Conservation (phyloP, 2,797 vertebrate genomes). For the Sibirionetta formosa region DNA sequence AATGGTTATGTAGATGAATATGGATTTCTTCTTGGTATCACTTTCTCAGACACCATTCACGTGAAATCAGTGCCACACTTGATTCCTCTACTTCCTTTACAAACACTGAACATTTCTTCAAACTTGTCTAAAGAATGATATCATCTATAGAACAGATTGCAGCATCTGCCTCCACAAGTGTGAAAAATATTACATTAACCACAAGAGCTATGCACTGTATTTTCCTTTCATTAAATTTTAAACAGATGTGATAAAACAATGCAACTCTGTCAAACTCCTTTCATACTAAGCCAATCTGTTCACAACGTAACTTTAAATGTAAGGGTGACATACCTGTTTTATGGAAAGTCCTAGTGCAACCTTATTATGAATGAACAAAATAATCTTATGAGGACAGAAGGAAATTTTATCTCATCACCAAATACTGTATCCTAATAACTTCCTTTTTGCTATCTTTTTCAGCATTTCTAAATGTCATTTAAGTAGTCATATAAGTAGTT, state of each 20-base stretch:
- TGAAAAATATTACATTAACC: background rate
- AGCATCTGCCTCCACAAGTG: background rate
- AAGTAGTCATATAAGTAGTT: background rate
- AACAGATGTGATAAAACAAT: constrained; percentile 42
- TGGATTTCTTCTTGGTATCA: background rate
- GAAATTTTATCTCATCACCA: background rate
- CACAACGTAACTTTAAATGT: constrained; percentile 29
- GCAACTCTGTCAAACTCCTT: constrained; percentile 21
- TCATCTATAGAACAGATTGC: background rate
- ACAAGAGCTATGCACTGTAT: background rate
- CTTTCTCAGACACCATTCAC: background rate
- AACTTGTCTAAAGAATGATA: constrained; percentile 33
- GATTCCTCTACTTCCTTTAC: background rate
- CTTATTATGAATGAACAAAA: background rate
- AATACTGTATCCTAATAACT: background rate
- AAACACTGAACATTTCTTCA: constrained; percentile 19
- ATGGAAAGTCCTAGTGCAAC: constrained; percentile 19
- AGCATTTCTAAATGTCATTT: constrained; percentile 1
- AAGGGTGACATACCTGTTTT: constrained; percentile 15
- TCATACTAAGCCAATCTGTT: constrained; percentile 15
- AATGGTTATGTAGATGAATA: background rate
- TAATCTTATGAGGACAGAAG: background rate
- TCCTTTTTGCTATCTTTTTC: background rate
- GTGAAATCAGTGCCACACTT: background rate
- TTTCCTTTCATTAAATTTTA: constrained; percentile 39